phyloP scores from a whole-genome alignment of 1,140 invertebrate genomes.

The Pissodes strobi region DNA sequence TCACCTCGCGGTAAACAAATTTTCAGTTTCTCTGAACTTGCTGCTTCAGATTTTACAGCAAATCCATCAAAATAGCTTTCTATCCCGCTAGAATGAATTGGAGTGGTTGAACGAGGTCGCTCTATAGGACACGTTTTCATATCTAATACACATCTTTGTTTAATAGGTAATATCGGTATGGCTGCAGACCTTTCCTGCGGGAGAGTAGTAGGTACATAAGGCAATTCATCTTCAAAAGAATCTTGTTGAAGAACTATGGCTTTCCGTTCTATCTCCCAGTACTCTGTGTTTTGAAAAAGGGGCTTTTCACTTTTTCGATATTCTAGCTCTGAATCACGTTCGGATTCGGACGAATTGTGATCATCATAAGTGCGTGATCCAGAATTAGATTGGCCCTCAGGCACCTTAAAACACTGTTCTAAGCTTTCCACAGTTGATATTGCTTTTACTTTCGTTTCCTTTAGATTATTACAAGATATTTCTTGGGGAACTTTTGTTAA shows the following conservation, averaged over 20 bases:
- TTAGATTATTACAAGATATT: constrained; percentile 2
- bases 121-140: constrained; percentile 83
- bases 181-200: constrained; percentile 80
- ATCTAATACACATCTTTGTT: constrained; percentile 69
- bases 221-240: constrained; percentile 84
- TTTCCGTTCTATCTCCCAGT: constrained; percentile 69
- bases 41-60: constrained; percentile 40
- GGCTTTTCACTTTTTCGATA: constrained; percentile 58
- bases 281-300: constrained; percentile 50
- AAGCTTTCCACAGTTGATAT: no score
- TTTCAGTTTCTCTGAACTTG: constrained; percentile 66
- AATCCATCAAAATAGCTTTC: constrained; percentile 70
- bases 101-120: constrained; percentile 82
- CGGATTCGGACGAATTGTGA: constrained; percentile 78
- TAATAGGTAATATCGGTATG: constrained; percentile 78
- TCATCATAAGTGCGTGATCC: constrained; percentile 56
- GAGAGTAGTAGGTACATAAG: constrained; percentile 83
- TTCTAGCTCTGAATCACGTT: constrained; percentile 67
- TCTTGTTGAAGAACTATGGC: constrained; percentile 78
- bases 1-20: constrained; percentile 69
- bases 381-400: neutral
- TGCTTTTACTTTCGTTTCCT: neutral
- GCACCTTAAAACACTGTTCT: no score
- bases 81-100: constrained; percentile 74
- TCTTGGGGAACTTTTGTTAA: constrained; percentile 3